Evolutionary conservation across 2,113 vertebrate genomes (phyloP).

Genomic region (Oncorhynchus kisutch): DNA sequence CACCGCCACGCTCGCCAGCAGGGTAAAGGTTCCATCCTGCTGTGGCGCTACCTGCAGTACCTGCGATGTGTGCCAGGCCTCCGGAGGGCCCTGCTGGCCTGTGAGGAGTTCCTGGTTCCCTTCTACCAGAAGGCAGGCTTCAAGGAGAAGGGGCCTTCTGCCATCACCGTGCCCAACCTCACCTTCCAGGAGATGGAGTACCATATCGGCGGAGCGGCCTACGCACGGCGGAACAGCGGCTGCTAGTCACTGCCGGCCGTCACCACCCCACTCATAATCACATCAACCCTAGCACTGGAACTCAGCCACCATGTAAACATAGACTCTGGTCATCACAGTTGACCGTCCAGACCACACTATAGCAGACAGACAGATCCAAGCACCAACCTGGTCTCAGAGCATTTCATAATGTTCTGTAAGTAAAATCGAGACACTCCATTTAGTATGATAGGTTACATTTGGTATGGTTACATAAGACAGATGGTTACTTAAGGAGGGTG

Average conservation of each 20-base stretch:
- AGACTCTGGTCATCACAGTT: constrained; percentile 33
- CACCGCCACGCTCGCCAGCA: constrained; percentile 79
- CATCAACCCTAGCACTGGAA: constrained; percentile 9
- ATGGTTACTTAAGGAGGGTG: too few species aligned
- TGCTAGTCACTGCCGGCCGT: constrained; percentile 48
- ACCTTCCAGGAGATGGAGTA: constrained; percentile 78
- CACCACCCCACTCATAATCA: constrained; percentile 5
- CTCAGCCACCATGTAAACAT: neutral
- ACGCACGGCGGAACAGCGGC: constrained; percentile 71
- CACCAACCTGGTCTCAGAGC: too few species aligned
- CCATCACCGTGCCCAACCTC: constrained; percentile 67
- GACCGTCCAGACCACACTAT: constrained; percentile 4
- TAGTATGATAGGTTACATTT: too few species aligned
- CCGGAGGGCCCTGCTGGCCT: constrained; percentile 73
- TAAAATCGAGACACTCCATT: too few species aligned
- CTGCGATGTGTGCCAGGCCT: constrained; percentile 66
- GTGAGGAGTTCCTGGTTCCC: constrained; percentile 75
- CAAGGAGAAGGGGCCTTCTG: constrained; percentile 68
- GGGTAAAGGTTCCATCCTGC: constrained; percentile 76
- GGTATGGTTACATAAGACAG: too few species aligned
- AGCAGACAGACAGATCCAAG: constrained; percentile 15
- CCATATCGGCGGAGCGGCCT: constrained; percentile 63
- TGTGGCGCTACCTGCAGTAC: constrained; percentile 81
- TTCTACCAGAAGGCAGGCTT: constrained; percentile 79
- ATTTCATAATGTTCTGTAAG: too few species aligned